A percentile compares a stretch with the other conserved stretches of the same genome.
Evolutionary conservation across 2,797 vertebrate species (phyloP).

Genomic region (Gambelia wislizenii): DNA sequence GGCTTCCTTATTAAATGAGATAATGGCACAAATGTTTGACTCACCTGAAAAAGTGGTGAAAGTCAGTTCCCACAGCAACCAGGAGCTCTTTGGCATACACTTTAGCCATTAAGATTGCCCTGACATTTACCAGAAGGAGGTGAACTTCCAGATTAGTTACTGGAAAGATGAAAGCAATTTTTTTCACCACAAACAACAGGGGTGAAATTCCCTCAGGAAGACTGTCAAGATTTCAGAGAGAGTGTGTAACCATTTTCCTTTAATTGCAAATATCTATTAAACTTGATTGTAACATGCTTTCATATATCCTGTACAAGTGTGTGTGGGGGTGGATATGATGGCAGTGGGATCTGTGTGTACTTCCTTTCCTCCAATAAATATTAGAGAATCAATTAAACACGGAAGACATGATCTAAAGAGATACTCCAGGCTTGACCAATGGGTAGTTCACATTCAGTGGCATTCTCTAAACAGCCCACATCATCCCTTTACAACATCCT

Average conservation of each 20-base stretch:
- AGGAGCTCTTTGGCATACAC: not conserved
- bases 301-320: not conserved
- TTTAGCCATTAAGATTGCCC: not conserved
- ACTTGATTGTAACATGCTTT: not conserved
- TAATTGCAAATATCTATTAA: slow-evolving; percentile 1
- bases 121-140: not conserved
- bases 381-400: not conserved
- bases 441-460: not conserved
- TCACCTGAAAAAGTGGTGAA: not conserved
- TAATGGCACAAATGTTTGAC: not conserved
- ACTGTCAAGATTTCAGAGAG: slow-evolving; percentile 1
- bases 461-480: not conserved
- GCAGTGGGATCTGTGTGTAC: not conserved
- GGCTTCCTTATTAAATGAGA: slow-evolving; percentile 29
- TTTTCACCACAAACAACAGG: slow-evolving; percentile 22
- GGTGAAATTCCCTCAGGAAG: not conserved
- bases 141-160: not conserved
- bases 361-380: not conserved
- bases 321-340: not conserved
- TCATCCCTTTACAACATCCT: not conserved
- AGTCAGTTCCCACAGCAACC: slow-evolving; percentile 34
- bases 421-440: not conserved
- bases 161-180: slow-evolving; percentile 16
- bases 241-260: not conserved
- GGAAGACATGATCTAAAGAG: not conserved